phyloP scores from a whole-genome alignment of 2,888 invertebrate species.

The Cenopis cana region DNA sequence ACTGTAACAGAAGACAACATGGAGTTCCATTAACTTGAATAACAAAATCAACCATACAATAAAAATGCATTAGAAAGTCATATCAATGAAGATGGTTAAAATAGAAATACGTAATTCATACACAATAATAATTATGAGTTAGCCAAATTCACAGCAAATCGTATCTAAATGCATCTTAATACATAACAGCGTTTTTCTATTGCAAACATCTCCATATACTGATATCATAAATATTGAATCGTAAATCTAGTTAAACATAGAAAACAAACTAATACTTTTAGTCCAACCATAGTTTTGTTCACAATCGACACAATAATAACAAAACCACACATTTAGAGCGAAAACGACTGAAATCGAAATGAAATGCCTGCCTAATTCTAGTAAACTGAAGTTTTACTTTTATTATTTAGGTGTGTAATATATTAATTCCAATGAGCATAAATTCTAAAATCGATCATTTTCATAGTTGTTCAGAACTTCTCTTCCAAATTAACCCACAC shows the following conservation, averaged over 20 bases:
- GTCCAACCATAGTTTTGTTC: slow-evolving; percentile 42
- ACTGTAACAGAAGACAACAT: slow-evolving; percentile 14
- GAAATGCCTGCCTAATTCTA: background rate
- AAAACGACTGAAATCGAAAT: background rate
- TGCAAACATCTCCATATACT: slow-evolving; percentile 18
- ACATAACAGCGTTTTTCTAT: background rate
- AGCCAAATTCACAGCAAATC: background rate
- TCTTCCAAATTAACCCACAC: too few species aligned
- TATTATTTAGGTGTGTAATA: too few species aligned
- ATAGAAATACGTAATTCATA: background rate
- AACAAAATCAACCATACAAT: background rate
- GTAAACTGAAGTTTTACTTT: too few species aligned
- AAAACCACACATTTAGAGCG: slow-evolving; percentile 10
- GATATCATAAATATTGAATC: slow-evolving; percentile 11
- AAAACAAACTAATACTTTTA: slow-evolving; percentile 46
- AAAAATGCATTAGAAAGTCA: slow-evolving; percentile 20
- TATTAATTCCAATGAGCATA: too few species aligned
- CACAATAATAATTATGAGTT: background rate
- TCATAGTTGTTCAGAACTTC: too few species aligned
- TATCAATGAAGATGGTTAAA: slow-evolving; percentile 28
- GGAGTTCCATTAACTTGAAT: slow-evolving; percentile 1
- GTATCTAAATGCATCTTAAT: background rate
- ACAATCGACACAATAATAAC: slow-evolving; percentile 34
- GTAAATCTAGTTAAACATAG: slow-evolving; percentile 37
- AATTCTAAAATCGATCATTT: too few species aligned